Percentiles rank a stretch among this genome's conserved stretches.
Conservation (phyloP, 1,140 invertebrate species). For the Pseudomyrmex concolor region DNA sequence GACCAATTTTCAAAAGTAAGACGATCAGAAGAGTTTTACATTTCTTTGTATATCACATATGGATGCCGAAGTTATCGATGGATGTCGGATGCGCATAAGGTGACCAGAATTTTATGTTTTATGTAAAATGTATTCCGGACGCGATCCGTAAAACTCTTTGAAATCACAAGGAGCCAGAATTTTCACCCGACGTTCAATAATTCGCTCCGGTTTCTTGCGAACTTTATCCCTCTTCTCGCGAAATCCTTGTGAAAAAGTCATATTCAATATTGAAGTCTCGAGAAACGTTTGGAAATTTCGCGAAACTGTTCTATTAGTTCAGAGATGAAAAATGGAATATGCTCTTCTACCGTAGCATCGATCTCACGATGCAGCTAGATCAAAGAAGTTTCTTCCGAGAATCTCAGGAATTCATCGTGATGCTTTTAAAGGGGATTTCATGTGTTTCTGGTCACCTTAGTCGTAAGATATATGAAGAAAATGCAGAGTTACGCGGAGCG, state of each 20-base stretch:
- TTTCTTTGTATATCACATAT: not conserved
- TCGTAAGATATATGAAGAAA: not conserved
- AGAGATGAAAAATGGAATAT: not conserved
- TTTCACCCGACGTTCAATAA: not conserved
- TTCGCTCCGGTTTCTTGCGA: not conserved
- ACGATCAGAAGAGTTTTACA: not conserved
- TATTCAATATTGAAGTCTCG: not conserved
- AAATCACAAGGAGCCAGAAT: not conserved
- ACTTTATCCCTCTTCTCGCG: not conserved
- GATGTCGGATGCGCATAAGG: constrained; percentile 11
- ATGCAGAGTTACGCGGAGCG: constrained; percentile 14
- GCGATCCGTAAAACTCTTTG: constrained; percentile 1
- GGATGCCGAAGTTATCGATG: not conserved
- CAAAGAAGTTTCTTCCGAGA: not conserved
- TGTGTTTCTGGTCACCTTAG: constrained; percentile 49
- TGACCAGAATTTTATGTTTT: constrained; percentile 44
- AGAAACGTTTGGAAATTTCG: not conserved
- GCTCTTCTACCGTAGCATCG: not conserved
- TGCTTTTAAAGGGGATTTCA: not conserved
- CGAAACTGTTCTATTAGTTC: not conserved
- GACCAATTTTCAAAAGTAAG: constrained; percentile 38
- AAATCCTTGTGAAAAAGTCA: not conserved
- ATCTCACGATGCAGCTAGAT: not conserved
- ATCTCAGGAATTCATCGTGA: not conserved
- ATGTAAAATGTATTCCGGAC: not conserved